Evolutionary conservation across 1,140 invertebrate genomes (phyloP).

Genomic region (Fopius arisanus): DNA sequence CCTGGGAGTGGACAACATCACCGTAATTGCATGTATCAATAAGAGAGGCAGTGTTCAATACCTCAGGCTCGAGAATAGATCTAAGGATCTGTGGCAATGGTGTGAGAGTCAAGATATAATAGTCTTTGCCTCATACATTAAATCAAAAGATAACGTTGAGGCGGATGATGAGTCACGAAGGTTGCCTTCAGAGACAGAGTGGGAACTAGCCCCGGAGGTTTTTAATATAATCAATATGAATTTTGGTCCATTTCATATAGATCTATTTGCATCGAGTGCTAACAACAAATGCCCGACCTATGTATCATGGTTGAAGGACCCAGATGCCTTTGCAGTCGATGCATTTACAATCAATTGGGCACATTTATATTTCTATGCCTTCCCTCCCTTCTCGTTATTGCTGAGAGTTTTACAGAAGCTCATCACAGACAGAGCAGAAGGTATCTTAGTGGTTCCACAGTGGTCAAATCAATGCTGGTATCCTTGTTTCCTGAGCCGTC

Average conservation of each 20-base stretch:
- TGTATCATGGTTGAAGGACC: slow-evolving; percentile 42
- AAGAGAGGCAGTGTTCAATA: slow-evolving; percentile 22
- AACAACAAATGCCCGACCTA: slow-evolving; percentile 44
- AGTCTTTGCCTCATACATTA: slow-evolving; percentile 27
- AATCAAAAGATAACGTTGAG: slow-evolving; percentile 17
- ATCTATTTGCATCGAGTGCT: slow-evolving; percentile 39
- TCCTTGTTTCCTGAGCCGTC: background rate
- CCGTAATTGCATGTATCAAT: slow-evolving; percentile 29
- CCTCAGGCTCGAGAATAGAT: background rate
- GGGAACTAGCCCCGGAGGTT: background rate
- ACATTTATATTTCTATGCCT: slow-evolving; percentile 23
- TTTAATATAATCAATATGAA: slow-evolving; percentile 29
- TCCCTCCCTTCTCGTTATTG: slow-evolving; percentile 43
- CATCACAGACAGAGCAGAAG: slow-evolving; percentile 17
- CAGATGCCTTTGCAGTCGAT: slow-evolving; percentile 36
- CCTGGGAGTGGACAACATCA: slow-evolving; percentile 30
- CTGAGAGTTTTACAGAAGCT: slow-evolving; percentile 35
- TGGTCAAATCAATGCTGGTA: slow-evolving; percentile 30
- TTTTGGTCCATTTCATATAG: slow-evolving; percentile 38
- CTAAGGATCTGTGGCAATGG: slow-evolving; percentile 26
- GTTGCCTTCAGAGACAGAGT: slow-evolving; percentile 30
- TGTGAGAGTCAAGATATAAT: slow-evolving; percentile 14
- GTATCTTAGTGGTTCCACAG: slow-evolving; percentile 26
- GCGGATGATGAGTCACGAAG: slow-evolving; percentile 29
- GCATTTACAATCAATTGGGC: slow-evolving; percentile 45